Conservation (phyloP, 2,113 vertebrate genomes). For the Delphinapterus leucas region DNA sequence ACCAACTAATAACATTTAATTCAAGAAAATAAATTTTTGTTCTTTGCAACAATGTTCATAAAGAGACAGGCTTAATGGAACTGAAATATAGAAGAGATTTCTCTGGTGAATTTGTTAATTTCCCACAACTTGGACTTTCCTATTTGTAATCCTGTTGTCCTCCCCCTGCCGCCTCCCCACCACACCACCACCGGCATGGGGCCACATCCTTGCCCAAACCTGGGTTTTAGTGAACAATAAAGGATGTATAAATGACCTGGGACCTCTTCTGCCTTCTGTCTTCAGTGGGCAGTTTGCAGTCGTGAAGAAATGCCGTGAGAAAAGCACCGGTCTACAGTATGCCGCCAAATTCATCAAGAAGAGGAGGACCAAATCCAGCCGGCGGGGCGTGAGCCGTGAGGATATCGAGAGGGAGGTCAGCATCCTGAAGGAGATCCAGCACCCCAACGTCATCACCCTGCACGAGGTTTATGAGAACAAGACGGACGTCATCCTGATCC, state of each 20-base stretch:
- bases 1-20: background rate
- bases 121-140: background rate
- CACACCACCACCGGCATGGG: background rate
- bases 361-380: conserved; percentile 93
- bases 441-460: conserved; percentile 95
- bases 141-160: background rate
- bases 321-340: conserved; percentile 87
- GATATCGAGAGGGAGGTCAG: conserved; percentile 97
- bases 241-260: background rate
- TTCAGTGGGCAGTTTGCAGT: conserved; percentile 95
- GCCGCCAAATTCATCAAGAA: conserved; percentile 99
- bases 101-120: background rate
- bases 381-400: conserved; percentile 92
- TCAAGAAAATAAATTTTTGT: background rate
- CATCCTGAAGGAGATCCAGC: conserved; percentile 96
- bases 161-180: accelerated
- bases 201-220: background rate
- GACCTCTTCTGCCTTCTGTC: background rate
- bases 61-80: background rate
- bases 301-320: conserved; percentile 94
- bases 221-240: background rate
- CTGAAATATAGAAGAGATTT: background rate
- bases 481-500: conserved; percentile 96
- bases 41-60: background rate
- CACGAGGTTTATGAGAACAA: conserved; percentile 97